phyloP scores from a whole-genome alignment of 2,797 vertebrate species.

The Lithobates pipiens region DNA sequence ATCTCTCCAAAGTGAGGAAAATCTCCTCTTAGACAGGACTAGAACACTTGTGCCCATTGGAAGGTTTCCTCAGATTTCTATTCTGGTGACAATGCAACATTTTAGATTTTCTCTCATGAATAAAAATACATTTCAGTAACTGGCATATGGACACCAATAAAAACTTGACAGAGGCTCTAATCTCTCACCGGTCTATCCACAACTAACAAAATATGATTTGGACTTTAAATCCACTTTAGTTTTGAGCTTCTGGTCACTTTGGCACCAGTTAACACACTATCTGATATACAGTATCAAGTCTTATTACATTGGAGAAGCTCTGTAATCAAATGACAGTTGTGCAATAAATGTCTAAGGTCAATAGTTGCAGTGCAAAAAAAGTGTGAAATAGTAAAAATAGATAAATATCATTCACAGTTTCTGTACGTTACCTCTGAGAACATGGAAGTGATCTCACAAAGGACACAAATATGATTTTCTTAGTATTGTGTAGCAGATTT shows the following conservation, averaged over 20 bases:
- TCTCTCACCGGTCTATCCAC: too few species aligned
- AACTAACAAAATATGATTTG: too few species aligned
- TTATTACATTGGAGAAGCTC: constrained; percentile 20
- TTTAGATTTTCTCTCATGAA: too few species aligned
- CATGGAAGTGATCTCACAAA: constrained; percentile 66
- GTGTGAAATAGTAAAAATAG: constrained; percentile 25
- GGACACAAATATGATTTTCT: constrained; percentile 75
- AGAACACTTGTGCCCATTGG: too few species aligned
- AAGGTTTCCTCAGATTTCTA: too few species aligned
- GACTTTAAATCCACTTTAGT: background rate
- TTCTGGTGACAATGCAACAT: too few species aligned
- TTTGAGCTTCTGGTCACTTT: constrained; percentile 12
- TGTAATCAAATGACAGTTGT: background rate
- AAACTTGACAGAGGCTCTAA: too few species aligned
- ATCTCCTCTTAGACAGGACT: too few species aligned
- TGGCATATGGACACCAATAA: too few species aligned
- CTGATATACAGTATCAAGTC: background rate
- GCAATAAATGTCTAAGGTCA: background rate
- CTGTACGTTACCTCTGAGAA: constrained; percentile 25
- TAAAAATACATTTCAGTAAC: too few species aligned
- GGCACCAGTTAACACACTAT: constrained; percentile 4
- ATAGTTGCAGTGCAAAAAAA: background rate
- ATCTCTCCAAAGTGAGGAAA: too few species aligned
- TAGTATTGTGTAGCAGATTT: constrained; percentile 79
- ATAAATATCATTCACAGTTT: constrained; percentile 27